phyloP scores from a whole-genome alignment of 2,797 vertebrate species.

The Esox lucius region DNA sequence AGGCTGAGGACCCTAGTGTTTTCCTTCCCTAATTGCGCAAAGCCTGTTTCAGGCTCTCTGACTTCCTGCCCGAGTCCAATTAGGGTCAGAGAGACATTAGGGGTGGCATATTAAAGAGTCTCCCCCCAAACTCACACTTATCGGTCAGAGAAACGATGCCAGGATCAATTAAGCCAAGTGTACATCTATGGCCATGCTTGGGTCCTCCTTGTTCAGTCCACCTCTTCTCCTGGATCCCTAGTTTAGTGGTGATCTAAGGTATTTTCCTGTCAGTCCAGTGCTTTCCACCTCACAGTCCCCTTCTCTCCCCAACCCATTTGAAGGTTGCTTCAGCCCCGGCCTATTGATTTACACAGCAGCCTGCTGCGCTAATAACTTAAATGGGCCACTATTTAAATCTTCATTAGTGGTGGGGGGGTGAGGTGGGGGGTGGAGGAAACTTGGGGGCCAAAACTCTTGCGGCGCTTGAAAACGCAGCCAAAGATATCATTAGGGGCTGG shows the following conservation, averaged over 20 bases:
- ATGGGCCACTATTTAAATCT: constrained; percentile 49
- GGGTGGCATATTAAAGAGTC: background rate
- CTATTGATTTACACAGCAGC: constrained; percentile 40
- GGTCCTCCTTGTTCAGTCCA: background rate
- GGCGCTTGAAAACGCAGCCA: constrained; percentile 40
- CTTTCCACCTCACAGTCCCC: constrained; percentile 7
- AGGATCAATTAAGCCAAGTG: constrained; percentile 23
- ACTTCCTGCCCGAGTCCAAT: constrained; percentile 15
- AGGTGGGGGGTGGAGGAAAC: background rate
- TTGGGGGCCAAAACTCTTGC: constrained; percentile 29
- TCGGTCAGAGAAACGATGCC: background rate
- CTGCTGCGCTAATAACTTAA: constrained; percentile 44
- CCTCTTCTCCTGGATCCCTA: background rate
- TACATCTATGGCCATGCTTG: constrained; percentile 28
- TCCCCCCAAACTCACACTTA: constrained; percentile 17
- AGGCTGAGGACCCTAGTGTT: constrained; percentile 13
- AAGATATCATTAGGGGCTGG: constrained; percentile 49
- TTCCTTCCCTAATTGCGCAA: constrained; percentile 33
- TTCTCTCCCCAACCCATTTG: constrained; percentile 25
- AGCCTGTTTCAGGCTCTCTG: background rate
- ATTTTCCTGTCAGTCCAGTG: background rate
- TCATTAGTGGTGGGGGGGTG: constrained; percentile 38
- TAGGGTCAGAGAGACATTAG: constrained; percentile 4
- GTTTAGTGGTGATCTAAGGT: background rate
- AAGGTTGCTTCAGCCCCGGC: constrained; percentile 27